A percentile compares a stretch with the other conserved stretches of the same genome.
Evolutionary conservation across 2,888 invertebrate genomes (phyloP).

Genomic region (Biston stratarius): DNA sequence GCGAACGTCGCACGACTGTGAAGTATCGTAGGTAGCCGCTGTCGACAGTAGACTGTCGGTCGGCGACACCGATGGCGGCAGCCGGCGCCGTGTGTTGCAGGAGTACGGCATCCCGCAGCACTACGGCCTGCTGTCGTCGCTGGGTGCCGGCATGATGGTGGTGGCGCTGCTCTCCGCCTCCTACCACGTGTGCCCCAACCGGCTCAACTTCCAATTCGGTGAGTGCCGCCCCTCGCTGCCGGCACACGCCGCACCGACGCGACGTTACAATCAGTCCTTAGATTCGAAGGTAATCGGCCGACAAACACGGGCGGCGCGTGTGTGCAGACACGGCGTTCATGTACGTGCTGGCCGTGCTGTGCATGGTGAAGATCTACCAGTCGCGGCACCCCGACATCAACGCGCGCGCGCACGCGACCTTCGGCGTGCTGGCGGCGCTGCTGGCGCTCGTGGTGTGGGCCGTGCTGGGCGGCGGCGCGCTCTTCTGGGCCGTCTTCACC

Average conservation of each 20-base stretch:
- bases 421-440: conserved; percentile 91
- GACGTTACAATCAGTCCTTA: too few relatives aligned
- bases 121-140: conserved; percentile 94
- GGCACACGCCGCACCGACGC: too few relatives aligned
- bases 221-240: not conserved
- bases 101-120: conserved; percentile 93
- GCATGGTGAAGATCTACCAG: conserved; percentile 96
- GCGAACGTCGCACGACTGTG: too few relatives aligned
- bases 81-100: conserved; percentile 58
- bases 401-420: conserved; percentile 93
- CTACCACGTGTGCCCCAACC: conserved; percentile 96
- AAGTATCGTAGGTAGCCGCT: too few relatives aligned
- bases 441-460: conserved; percentile 91
- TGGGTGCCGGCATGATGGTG: conserved; percentile 94
- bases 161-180: conserved; percentile 95
- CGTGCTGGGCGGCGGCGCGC: conserved; percentile 88
- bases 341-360: conserved; percentile 95
- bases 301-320: too few relatives aligned
- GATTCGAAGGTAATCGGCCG: too few relatives aligned
- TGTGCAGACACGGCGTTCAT: conserved; percentile 95
- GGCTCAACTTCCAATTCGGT: conserved; percentile 97
- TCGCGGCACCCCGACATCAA: conserved; percentile 96
- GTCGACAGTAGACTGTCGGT: too few relatives aligned
- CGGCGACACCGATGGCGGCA: too few relatives aligned
- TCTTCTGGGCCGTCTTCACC: conserved; percentile 92